phyloP scores from a whole-genome alignment of 2,888 invertebrate genomes.

The Acrobasis consociella region DNA sequence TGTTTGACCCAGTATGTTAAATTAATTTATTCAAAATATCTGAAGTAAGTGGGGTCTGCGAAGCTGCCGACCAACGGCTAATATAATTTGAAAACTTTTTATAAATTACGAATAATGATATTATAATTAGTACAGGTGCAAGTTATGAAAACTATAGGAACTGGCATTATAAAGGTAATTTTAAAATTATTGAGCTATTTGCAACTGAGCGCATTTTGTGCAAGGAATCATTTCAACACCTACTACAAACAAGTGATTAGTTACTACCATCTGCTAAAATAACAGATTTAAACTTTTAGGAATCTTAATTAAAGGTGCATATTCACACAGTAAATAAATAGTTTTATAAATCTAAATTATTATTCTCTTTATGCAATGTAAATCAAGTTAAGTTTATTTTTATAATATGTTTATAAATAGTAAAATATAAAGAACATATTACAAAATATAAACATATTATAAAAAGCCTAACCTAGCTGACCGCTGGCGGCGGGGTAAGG shows the following conservation, averaged over 20 bases:
- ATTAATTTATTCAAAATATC: too few relatives aligned
- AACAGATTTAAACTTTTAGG: neutral
- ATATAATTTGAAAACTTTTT: too few relatives aligned
- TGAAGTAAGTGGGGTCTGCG: too few relatives aligned
- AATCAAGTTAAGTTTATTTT: too few relatives aligned
- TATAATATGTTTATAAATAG: too few relatives aligned
- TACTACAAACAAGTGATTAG: neutral
- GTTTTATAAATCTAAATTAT: neutral
- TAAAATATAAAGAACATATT: too few relatives aligned
- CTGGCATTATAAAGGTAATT: neutral
- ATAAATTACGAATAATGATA: neutral
- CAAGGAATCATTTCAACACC: slow-evolving; percentile 5
- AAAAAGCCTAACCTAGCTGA: too few relatives aligned
- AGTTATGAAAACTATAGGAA: neutral
- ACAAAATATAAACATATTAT: too few relatives aligned
- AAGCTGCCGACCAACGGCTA: too few relatives aligned
- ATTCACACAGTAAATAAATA: neutral
- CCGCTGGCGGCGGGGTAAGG: too few relatives aligned
- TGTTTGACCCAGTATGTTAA: too few relatives aligned
- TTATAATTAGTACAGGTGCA: neutral
- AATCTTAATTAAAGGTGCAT: slow-evolving; percentile 3
- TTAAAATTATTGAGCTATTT: slow-evolving; percentile 1
- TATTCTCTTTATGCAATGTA: too few relatives aligned
- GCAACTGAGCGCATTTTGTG: slow-evolving; percentile 1
- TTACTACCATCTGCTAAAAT: neutral